Conservation (phyloP, 2,113 vertebrate species). For the Tor tambroides region DNA sequence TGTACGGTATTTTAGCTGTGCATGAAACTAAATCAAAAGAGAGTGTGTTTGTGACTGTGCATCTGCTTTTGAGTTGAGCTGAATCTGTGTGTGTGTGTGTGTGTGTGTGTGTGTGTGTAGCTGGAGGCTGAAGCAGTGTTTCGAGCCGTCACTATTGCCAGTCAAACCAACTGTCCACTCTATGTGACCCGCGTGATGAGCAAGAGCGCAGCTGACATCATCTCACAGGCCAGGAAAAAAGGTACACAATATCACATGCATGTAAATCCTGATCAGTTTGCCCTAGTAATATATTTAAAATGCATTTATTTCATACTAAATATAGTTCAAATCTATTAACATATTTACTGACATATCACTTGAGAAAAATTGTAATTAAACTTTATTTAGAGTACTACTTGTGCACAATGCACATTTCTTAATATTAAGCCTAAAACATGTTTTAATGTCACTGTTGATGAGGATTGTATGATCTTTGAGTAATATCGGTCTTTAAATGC, state of each 20-base stretch:
- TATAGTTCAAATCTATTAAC: no score
- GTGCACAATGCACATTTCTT: no score
- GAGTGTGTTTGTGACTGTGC: neutral
- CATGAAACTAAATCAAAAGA: neutral
- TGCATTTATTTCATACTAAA: no score
- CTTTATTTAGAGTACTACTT: no score
- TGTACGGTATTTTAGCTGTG: neutral
- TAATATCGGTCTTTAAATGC: no score
- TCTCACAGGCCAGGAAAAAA: conserved; percentile 96
- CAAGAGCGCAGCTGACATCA: conserved; percentile 96
- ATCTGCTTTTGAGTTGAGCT: neutral
- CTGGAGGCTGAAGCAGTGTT: conserved; percentile 98
- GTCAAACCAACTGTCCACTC: conserved; percentile 98
- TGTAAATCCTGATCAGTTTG: no score
- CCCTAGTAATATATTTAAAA: no score
- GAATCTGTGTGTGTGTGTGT: conserved; percentile 26
- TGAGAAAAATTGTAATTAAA: no score
- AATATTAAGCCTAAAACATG: no score
- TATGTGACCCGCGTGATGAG: conserved; percentile 98
- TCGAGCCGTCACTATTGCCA: conserved; percentile 94
- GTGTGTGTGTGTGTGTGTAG: conserved; percentile 68
- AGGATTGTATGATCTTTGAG: no score
- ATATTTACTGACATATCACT: no score
- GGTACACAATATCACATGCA: conserved; percentile 70
- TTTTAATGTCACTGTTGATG: no score